Percentiles rank a stretch among this genome's conserved stretches.
These are phyloP conservation scores for Choreutis nemorana DNA, from an alignment of 2,888 invertebrate genomes.

Conservation along the genomic window DNA sequence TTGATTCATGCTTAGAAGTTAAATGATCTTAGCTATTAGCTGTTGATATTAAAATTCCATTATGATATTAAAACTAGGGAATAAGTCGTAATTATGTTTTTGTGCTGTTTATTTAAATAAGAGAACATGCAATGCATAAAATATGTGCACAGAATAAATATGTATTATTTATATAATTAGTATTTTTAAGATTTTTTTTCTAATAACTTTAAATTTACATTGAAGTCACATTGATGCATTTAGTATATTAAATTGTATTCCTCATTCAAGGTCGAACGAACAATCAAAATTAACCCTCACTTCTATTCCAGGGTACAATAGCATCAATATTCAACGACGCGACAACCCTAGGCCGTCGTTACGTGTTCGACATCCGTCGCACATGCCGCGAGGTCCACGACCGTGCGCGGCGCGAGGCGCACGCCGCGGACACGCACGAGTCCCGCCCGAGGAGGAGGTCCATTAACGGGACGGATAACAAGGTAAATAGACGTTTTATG, in stretches of 20 bases:
- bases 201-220: neutral
- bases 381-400: conserved; percentile 92
- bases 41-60: too few species aligned
- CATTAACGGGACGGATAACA: conserved; percentile 19
- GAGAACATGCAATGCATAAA: too few species aligned
- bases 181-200: neutral
- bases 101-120: too few species aligned
- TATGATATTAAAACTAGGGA: too few species aligned
- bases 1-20: too few species aligned
- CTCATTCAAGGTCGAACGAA: too few species aligned
- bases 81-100: too few species aligned
- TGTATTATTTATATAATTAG: too few species aligned
- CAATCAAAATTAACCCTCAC: too few species aligned
- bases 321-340: conserved; percentile 92
- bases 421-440: conserved; percentile 33
- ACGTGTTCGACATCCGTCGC: conserved; percentile 89
- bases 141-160: too few species aligned
- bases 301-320: conserved; percentile 74
- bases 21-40: too few species aligned
- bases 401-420: conserved; percentile 80
- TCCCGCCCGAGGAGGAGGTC: conserved; percentile 16
- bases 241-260: neutral
- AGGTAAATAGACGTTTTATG: conserved; percentile 24
- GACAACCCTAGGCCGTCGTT: conserved; percentile 85
- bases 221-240: neutral